These are phyloP conservation scores for Leiothrix lutea DNA, from an alignment of 2,113 vertebrate genomes.

Conservation along the genomic window DNA sequence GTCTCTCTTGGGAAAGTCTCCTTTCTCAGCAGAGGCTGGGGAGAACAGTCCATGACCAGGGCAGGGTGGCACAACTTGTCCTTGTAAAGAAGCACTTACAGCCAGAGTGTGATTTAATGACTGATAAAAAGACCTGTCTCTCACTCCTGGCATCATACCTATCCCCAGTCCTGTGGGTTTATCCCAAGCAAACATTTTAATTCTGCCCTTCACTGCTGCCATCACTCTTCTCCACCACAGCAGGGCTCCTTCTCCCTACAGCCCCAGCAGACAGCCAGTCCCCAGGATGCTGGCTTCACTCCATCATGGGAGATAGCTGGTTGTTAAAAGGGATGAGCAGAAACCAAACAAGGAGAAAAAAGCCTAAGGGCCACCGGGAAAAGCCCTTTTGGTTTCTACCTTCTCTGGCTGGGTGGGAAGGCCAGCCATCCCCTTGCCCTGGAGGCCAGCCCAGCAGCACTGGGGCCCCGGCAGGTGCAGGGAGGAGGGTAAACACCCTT, in stretches of 20 bases:
- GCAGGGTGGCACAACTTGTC: background rate
- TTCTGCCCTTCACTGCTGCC: background rate
- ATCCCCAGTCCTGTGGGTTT: background rate
- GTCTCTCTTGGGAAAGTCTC: background rate
- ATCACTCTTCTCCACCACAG: background rate
- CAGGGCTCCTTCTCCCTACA: background rate
- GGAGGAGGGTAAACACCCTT: background rate
- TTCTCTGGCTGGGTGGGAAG: background rate
- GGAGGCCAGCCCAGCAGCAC: background rate
- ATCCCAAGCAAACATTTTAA: background rate
- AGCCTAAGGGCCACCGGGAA: background rate
- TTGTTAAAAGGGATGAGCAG: background rate
- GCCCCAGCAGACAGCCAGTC: background rate
- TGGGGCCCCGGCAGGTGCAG: background rate
- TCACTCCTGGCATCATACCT: background rate
- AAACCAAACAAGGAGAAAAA: background rate
- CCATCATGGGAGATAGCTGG: accelerated
- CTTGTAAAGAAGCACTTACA: background rate
- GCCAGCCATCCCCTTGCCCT: background rate
- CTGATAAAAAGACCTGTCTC: background rate
- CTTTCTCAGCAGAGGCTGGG: background rate
- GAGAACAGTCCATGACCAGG: too few species aligned
- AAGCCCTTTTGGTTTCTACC: background rate
- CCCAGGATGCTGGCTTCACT: background rate
- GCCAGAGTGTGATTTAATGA: background rate